Percentiles rank a stretch among this genome's conserved stretches.
These are phyloP conservation scores for Pseudochirops cupreus DNA, from an alignment of 2,797 vertebrate species.

Conservation along the genomic window DNA sequence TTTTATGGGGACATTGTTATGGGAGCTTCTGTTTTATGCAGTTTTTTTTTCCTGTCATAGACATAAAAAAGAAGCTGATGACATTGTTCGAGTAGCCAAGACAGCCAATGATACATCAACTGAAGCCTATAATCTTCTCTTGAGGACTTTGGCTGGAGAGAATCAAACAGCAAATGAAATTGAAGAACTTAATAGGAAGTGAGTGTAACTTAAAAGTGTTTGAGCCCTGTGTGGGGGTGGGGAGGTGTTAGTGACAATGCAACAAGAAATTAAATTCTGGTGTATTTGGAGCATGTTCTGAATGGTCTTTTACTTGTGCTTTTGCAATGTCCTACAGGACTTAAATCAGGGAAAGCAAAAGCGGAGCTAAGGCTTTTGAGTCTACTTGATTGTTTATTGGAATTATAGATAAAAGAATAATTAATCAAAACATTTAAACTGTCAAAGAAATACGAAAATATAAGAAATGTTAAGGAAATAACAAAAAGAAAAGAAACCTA, in stretches of 20 bases:
- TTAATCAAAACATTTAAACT: slow-evolving; percentile 7
- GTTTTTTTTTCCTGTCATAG: slow-evolving; percentile 79
- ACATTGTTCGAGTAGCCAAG: slow-evolving; percentile 94
- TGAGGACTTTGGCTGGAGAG: slow-evolving; percentile 93
- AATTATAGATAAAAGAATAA: slow-evolving; percentile 10
- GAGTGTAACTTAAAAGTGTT: slow-evolving; percentile 76
- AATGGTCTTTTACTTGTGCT: slow-evolving; percentile 5
- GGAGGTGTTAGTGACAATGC: not conserved
- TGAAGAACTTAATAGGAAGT: slow-evolving; percentile 96
- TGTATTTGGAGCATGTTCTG: not conserved
- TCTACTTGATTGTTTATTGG: not conserved
- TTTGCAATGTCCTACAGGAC: slow-evolving; percentile 1
- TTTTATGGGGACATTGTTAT: not conserved
- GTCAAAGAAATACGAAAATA: not conserved
- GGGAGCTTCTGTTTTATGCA: not conserved
- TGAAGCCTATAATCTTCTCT: slow-evolving; percentile 93
- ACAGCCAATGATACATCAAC: slow-evolving; percentile 96
- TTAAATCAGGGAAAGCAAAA: not conserved
- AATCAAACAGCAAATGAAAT: slow-evolving; percentile 91
- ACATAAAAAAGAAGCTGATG: slow-evolving; percentile 95
- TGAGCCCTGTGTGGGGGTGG: slow-evolving; percentile 32
- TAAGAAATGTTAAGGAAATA: slow-evolving; percentile 9
- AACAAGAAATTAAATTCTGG: not conserved
- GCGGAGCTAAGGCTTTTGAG: not conserved
- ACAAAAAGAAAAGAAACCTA: not conserved